Base-by-base conservation (phyloP, 2,113 vertebrate genomes). In the Donacobius atricapilla region DNA sequence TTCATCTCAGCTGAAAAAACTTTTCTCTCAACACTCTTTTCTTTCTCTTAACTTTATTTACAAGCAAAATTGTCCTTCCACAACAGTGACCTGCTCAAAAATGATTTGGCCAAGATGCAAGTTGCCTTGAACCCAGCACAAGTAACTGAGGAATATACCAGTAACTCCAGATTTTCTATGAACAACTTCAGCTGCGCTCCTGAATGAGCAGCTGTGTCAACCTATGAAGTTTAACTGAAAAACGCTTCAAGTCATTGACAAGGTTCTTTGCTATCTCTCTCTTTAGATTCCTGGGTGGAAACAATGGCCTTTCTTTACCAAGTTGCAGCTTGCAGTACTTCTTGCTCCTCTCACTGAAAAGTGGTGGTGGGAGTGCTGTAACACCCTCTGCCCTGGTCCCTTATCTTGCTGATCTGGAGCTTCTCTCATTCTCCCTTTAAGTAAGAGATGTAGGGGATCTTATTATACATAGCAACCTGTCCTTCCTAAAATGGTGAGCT, bases 361-460 rank as follows among this genome's bases (percentile, higher is more conserved):
- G 42, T 24, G 13, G 40, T 79, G 37, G 20, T 4, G 5, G 31
- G 42, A 64, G 3, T 39, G 40, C 37, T 40, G 17, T 24, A 60
- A 56, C 10, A 14, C 16, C 54, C 23, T 84, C 78, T 75, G 39
- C 28, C 44, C 27, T 51, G n/a, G 27, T 37, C 22, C 57, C 28
- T 81, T 21, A 50, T 30, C 0, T 6, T 88, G 35, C 2, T 82
- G 28, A 56, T 50, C 0, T 0, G 42, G 20, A 24, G 9, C 16
- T 53, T 39, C 28, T 79, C 31, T 85, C 45, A 45, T 78, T 68
- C 58, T 68, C 58, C 51, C 10, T 9, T 50, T 16, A 51, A 54
- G 33, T 61, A 12, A 70, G 31, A 51, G 33, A 50, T 10, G 35
- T 7, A 23, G 24, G 69, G 19, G 44, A 82, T 50, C 22, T 56